Evolutionary conservation across 2,113 vertebrate genomes (phyloP).

Genomic region (Gobius niger): DNA sequence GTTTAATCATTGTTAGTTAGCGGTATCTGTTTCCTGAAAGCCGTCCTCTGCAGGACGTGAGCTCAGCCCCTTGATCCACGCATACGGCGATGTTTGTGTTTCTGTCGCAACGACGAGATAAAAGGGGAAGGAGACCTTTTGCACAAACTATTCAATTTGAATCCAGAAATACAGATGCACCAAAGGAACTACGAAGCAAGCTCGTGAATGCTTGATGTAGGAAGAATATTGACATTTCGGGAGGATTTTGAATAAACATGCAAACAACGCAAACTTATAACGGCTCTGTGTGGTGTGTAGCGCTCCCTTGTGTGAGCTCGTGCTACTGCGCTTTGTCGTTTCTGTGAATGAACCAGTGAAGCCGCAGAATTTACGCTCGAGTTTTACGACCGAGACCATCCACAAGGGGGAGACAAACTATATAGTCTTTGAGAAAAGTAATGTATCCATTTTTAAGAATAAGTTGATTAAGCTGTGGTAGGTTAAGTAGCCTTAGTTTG

Average conservation of each 20-base stretch:
- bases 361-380: background rate
- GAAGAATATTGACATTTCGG: too few relatives aligned
- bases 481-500: background rate
- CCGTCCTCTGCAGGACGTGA: conserved; percentile 44
- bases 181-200: background rate
- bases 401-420: conserved; percentile 41
- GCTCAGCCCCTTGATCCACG: conserved; percentile 33
- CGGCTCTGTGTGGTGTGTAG: background rate
- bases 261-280: background rate
- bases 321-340: too few relatives aligned
- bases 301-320: conserved; percentile 11
- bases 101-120: conserved; percentile 26
- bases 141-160: conserved; percentile 1
- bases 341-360: background rate
- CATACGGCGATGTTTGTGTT: conserved; percentile 22
- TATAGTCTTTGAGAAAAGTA: too few relatives aligned
- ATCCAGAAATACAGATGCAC: background rate
- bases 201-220: too few relatives aligned
- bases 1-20: conserved; percentile 34
- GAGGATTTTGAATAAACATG: background rate
- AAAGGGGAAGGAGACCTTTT: conserved; percentile 13
- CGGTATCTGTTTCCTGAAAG: conserved; percentile 59
- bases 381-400: background rate
- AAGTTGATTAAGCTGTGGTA: too few relatives aligned
- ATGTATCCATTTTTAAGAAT: too few relatives aligned